These are phyloP conservation scores for Mimumesa dahlbomi DNA, from an alignment of 2,888 invertebrate species.

Conservation along the genomic window DNA sequence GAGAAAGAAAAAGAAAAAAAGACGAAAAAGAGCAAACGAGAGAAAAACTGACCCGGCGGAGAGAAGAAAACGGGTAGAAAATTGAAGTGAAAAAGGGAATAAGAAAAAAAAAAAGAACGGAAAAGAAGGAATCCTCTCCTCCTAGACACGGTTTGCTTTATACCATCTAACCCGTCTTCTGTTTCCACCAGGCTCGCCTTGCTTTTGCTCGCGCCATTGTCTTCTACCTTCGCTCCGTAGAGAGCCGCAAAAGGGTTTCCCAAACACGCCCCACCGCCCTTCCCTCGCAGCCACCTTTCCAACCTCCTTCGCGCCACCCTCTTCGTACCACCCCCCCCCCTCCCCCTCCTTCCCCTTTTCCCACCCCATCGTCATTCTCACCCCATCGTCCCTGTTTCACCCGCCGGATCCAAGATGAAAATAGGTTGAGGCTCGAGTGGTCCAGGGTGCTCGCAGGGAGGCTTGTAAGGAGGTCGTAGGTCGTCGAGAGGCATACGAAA, in stretches of 20 bases:
- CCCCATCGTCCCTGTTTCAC: conserved; percentile 6
- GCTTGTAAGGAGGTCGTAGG: conserved; percentile 49
- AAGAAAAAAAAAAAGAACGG: conserved; percentile 5
- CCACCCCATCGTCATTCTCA: conserved; percentile 7
- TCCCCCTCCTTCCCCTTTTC: conserved; percentile 1
- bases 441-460: conserved; percentile 20
- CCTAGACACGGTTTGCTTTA: conserved; percentile 51
- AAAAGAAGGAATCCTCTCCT: conserved; percentile 21
- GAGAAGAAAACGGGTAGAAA: conserved; percentile 27
- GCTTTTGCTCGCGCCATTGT: conserved; percentile 55
- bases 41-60: background rate
- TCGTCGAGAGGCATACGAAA: no score
- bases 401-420: conserved; percentile 50
- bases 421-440: conserved; percentile 55
- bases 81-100: conserved; percentile 17
- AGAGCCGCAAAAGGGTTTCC: conserved; percentile 52
- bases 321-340: conserved; percentile 13
- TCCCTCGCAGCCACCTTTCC: conserved; percentile 17
- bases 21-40: no score
- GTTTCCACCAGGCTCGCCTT: conserved; percentile 28
- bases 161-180: conserved; percentile 51
- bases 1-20: no score
- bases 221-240: conserved; percentile 33
- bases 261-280: conserved; percentile 36
- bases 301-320: conserved; percentile 2